These are phyloP conservation scores for Hoplostethus mediterraneus DNA, from an alignment of 2,797 vertebrate genomes.

Conservation along the genomic window DNA sequence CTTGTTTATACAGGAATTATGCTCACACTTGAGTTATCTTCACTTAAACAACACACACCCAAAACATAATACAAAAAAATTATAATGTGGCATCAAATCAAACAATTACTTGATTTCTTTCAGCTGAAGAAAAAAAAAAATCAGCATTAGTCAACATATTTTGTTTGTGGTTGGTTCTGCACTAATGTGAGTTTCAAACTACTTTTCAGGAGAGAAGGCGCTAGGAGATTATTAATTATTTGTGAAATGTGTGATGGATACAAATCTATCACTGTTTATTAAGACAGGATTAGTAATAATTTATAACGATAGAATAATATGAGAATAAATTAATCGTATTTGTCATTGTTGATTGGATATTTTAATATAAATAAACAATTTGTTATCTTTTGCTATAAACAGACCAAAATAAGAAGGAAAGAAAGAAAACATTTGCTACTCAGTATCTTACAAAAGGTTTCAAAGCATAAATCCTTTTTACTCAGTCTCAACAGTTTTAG, in stretches of 20 bases:
- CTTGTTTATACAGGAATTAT: background rate
- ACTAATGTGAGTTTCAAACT: too few relatives aligned
- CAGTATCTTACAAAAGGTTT: constrained; percentile 5
- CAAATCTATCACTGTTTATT: too few relatives aligned
- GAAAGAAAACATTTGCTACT: too few relatives aligned
- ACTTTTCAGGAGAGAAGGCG: too few relatives aligned
- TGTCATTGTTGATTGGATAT: background rate
- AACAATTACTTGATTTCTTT: background rate
- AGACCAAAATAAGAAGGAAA: too few relatives aligned
- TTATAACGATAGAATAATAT: too few relatives aligned
- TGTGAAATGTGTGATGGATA: too few relatives aligned
- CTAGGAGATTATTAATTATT: too few relatives aligned
- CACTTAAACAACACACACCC: too few relatives aligned
- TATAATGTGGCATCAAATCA: background rate
- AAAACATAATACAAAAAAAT: background rate
- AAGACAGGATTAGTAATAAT: too few relatives aligned
- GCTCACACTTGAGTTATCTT: background rate
- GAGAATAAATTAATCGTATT: too few relatives aligned
- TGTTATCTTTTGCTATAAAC: too few relatives aligned
- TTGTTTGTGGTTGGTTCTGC: background rate
- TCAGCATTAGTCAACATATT: background rate
- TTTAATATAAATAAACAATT: background rate
- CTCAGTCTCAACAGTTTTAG: constrained; percentile 5
- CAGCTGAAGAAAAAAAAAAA: background rate
- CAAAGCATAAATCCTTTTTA: background rate